Percentiles rank a stretch among this genome's conserved stretches.
These are phyloP conservation scores for Eulemur coronatus DNA, from an alignment of 2,797 vertebrate genomes.

Conservation along the genomic window DNA sequence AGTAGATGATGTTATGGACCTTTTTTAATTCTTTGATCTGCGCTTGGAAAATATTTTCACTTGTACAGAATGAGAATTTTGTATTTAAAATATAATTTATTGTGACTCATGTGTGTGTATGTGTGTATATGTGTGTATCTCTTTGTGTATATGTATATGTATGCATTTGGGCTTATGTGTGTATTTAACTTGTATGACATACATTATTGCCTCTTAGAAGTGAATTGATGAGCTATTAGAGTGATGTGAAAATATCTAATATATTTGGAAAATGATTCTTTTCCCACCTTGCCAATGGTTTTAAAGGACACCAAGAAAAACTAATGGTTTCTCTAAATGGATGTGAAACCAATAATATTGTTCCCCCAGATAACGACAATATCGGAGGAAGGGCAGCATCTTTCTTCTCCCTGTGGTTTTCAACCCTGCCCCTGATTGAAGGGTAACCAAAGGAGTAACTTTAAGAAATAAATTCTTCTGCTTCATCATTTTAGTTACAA, in stretches of 20 bases:
- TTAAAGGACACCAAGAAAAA: background rate
- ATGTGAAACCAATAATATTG: background rate
- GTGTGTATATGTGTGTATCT: too few species aligned
- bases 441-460: background rate
- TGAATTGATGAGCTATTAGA: background rate
- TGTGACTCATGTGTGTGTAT: background rate
- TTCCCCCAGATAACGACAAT: background rate
- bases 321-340: background rate
- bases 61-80: background rate
- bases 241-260: background rate
- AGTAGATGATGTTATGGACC: background rate
- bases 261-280: background rate
- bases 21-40: background rate
- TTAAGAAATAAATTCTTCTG: background rate
- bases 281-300: background rate
- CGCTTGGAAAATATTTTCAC: background rate
- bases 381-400: background rate
- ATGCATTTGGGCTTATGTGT: background rate
- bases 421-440: background rate
- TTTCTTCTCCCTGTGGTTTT: background rate
- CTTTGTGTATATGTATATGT: background rate
- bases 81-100: background rate
- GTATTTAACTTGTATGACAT: background rate
- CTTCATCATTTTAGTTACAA: background rate
- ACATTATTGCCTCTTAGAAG: background rate